A percentile compares a stretch with the other conserved stretches of the same genome.
These are phyloP conservation scores for Prinia subflava DNA, from an alignment of 2,113 vertebrate species.

Conservation along the genomic window DNA sequence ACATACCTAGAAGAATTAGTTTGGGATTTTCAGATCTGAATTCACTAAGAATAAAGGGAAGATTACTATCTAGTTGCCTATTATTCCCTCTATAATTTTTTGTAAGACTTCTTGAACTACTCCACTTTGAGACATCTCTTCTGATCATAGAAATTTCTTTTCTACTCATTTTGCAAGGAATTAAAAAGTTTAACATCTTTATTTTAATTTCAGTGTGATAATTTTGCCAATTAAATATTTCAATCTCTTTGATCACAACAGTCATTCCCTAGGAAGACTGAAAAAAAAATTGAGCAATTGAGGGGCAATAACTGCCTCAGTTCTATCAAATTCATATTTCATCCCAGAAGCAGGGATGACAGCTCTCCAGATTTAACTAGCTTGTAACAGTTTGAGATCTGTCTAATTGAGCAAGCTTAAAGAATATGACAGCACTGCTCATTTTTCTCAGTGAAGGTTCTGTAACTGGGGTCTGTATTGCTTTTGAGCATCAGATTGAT, in stretches of 20 bases:
- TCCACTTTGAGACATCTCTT: neutral
- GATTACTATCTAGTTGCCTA: neutral
- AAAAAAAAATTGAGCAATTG: neutral
- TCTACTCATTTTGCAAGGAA: neutral
- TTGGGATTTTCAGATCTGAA: neutral
- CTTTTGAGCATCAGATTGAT: neutral
- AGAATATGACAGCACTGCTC: neutral
- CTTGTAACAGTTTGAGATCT: neutral
- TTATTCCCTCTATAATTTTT: neutral
- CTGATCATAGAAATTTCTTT: neutral
- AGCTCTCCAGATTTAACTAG: neutral
- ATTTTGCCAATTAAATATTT: neutral
- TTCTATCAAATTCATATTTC: neutral
- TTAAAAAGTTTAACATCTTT: neutral
- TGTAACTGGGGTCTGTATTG: neutral
- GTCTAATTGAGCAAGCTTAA: neutral
- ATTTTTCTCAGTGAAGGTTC: conserved; percentile 5
- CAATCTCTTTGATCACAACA: neutral
- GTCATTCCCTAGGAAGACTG: neutral
- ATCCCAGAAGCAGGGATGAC: neutral
- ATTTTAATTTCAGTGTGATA: neutral
- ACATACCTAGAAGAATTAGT: neutral
- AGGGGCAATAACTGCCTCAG: neutral
- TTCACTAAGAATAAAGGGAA: neutral
- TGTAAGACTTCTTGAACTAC: neutral